phyloP scores from a whole-genome alignment of 2,113 vertebrate species.

The Pica pica region DNA sequence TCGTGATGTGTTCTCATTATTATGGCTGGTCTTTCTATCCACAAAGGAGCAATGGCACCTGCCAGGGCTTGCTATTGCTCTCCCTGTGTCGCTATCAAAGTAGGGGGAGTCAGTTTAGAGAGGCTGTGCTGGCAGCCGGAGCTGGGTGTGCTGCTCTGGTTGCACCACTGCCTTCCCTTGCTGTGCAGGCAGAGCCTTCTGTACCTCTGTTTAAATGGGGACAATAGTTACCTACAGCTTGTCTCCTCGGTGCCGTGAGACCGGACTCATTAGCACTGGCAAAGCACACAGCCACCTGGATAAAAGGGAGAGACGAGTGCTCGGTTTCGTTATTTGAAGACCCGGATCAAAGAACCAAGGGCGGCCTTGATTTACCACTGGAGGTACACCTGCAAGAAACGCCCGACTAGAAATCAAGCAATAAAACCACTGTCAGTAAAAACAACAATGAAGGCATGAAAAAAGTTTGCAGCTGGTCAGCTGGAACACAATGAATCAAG shows the following conservation, averaged over 20 bases:
- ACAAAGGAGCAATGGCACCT: not conserved
- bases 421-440: slow-evolving; percentile 5
- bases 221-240: not conserved
- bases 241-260: not conserved
- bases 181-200: not conserved
- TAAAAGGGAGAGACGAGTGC: not conserved
- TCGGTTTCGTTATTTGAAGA: not conserved
- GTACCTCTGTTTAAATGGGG: not conserved
- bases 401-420: not conserved
- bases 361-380: slow-evolving; percentile 2
- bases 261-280: not conserved
- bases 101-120: not conserved
- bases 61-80: not conserved
- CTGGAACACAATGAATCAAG: slow-evolving; percentile 19
- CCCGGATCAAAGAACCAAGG: not conserved
- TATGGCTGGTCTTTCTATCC: not conserved
- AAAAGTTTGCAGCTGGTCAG: slow-evolving; percentile 21
- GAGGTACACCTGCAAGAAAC: not conserved
- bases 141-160: not conserved
- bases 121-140: not conserved
- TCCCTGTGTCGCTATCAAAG: not conserved
- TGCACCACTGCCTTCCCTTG: not conserved
- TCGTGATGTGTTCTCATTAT: not conserved
- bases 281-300: not conserved
- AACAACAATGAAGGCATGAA: not conserved